Conservation (phyloP, 53 echinoderm and acorn worm species). For the Echinarachnius parma region DNA sequence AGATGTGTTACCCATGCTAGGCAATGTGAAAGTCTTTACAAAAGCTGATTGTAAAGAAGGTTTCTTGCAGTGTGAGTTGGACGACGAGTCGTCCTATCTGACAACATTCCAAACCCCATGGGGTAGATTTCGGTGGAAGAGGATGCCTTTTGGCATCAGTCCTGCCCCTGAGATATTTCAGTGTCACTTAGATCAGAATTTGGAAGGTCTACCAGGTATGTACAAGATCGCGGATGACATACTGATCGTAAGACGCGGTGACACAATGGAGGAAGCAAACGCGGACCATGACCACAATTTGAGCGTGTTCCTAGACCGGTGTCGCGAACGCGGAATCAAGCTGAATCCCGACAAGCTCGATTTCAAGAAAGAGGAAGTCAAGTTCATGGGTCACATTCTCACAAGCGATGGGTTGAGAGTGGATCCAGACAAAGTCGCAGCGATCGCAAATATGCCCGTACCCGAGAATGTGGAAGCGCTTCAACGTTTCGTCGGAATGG, state of each 20-base stretch:
- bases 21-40: slow-evolving; percentile 47
- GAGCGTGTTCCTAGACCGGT: slow-evolving; percentile 26
- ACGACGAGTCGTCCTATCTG: slow-evolving; percentile 33
- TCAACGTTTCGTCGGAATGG: slow-evolving; percentile 47
- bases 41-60: slow-evolving; percentile 45
- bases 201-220: slow-evolving; percentile 46
- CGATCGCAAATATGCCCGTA: slow-evolving; percentile 14
- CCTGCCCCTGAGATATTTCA: slow-evolving; percentile 50
- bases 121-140: slow-evolving; percentile 39
- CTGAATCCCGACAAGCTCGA: slow-evolving; percentile 33
- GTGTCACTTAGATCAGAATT: slow-evolving; percentile 45
- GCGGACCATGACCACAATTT: slow-evolving; percentile 53
- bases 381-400: slow-evolving; percentile 44
- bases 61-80: slow-evolving; percentile 45
- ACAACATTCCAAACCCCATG: slow-evolving; percentile 58
- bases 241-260: slow-evolving; percentile 43
- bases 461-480: slow-evolving; percentile 17
- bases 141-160: slow-evolving; percentile 54
- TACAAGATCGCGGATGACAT: slow-evolving; percentile 56
- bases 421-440: slow-evolving; percentile 32
- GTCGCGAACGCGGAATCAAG: slow-evolving; percentile 29
- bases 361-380: slow-evolving; percentile 36
- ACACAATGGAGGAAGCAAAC: slow-evolving; percentile 33
- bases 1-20: slow-evolving; percentile 21
- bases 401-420: slow-evolving; percentile 29